These are phyloP conservation scores for Callopanchax toddi DNA, from an alignment of 2,113 vertebrate genomes.

Conservation along the genomic window DNA sequence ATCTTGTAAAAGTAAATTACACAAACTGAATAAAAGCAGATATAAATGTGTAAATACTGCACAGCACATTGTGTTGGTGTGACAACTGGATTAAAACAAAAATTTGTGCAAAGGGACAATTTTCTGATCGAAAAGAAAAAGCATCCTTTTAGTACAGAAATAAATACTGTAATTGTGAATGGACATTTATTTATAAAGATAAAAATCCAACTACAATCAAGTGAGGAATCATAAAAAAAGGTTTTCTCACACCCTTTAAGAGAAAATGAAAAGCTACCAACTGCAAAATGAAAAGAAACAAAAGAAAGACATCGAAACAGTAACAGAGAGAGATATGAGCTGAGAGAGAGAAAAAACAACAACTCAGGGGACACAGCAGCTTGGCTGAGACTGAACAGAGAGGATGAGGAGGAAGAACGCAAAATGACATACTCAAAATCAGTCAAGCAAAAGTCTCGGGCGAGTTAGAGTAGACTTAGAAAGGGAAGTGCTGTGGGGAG, in stretches of 20 bases:
- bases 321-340: slow-evolving; percentile 35
- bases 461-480: slow-evolving; percentile 64
- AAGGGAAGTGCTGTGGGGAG: slow-evolving; percentile 50
- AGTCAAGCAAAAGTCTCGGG: slow-evolving; percentile 53
- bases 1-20: too few relatives aligned
- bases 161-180: neutral
- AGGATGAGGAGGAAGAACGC: slow-evolving; percentile 18
- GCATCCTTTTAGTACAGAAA: neutral
- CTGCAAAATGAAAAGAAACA: slow-evolving; percentile 12
- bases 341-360: slow-evolving; percentile 13
- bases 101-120: neutral
- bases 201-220: neutral
- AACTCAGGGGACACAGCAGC: slow-evolving; percentile 18
- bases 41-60: neutral
- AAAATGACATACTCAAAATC: slow-evolving; percentile 61
- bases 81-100: neutral
- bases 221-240: neutral
- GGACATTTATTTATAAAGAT: neutral
- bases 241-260: neutral
- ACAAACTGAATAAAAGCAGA: too few relatives aligned
- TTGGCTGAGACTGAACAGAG: neutral
- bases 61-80: neutral
- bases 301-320: slow-evolving; percentile 30
- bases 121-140: neutral
- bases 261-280: neutral